These are phyloP conservation scores for Eristalis arbustorum DNA, from an alignment of 2,888 invertebrate genomes.

Conservation along the genomic window DNA sequence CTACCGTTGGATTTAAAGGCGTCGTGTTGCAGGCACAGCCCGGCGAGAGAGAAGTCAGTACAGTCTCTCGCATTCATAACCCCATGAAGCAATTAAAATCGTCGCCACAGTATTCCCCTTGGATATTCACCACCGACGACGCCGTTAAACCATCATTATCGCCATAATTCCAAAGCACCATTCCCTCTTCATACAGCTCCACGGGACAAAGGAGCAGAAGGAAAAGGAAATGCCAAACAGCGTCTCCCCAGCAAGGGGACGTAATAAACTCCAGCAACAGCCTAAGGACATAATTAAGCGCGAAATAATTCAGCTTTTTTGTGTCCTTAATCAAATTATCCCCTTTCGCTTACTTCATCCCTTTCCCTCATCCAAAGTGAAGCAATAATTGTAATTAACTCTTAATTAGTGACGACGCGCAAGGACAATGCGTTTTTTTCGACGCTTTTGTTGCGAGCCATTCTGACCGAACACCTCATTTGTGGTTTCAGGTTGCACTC, in stretches of 20 bases:
- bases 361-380: background rate
- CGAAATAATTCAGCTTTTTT: conserved; percentile 45
- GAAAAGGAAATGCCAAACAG: background rate
- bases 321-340: conserved; percentile 54
- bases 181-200: background rate
- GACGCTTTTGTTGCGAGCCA: background rate
- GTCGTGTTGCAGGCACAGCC: background rate
- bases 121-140: conserved; percentile 10
- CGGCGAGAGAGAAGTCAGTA: background rate
- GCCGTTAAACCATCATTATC: conserved; percentile 30
- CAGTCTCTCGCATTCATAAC: conserved; percentile 18
- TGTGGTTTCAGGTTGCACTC: background rate
- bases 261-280: conserved; percentile 27
- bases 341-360: conserved; percentile 7
- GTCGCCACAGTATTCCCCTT: conserved; percentile 14
- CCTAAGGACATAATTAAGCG: conserved; percentile 65
- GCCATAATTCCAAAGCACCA: conserved; percentile 22
- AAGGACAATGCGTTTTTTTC: conserved; percentile 30
- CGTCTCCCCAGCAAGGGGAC: background rate
- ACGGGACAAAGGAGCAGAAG: background rate
- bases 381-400: conserved; percentile 59
- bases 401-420: conserved; percentile 45
- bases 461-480: background rate
- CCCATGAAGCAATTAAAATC: conserved; percentile 44
- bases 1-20: background rate